Evolutionary conservation across 2,888 invertebrate species (phyloP), one percentile per base, ranked within the genome.

Genomic region (Resseliella maxima): DNA sequence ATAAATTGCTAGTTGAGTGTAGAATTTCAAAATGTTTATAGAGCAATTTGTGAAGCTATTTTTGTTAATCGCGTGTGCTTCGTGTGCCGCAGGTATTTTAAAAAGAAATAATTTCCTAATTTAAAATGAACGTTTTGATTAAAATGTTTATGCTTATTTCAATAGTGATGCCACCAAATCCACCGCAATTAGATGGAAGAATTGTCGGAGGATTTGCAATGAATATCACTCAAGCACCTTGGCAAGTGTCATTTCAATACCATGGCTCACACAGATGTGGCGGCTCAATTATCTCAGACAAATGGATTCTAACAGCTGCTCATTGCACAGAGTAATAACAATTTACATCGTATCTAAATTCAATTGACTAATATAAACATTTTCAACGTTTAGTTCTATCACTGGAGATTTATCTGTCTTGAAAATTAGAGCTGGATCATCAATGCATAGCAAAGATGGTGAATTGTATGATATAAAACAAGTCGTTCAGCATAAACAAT

Each of bases 401-500:
- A 24, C 59, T 3, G 24, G 24, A 1, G 24, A 59, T 59, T 24
- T 50, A 50, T 18, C 41, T 41, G 12, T 41, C 41, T 12, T 89
- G 6, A 88, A 87, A 24, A 89, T 92, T 0, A 90, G 92, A 35
- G 90, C 90, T 6, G 92, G 92, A 0, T 90, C 92, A 3, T 89
- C 90, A 1, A 88, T 88, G 10, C 88, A 90, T 31, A 89, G 90
- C 0, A 83, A 88, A 0, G 93, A 93, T 0, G 94, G 94, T 0
- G 88, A 90, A 46, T 5, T 94, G 0, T 90, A 93, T 8, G 90
- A 91, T 15, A 92, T 94, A 0, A 90, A 91, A 0, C 90, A 91
- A 85, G 89, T 93, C 10, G 88, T 91, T 0, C 91, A 91, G 86
- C 93, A 94, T 87, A 91, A 92, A 21, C 89, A 91, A 12, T 94